phyloP scores from a whole-genome alignment of 2,797 vertebrate genomes.

The Erpetoichthys calabaricus region DNA sequence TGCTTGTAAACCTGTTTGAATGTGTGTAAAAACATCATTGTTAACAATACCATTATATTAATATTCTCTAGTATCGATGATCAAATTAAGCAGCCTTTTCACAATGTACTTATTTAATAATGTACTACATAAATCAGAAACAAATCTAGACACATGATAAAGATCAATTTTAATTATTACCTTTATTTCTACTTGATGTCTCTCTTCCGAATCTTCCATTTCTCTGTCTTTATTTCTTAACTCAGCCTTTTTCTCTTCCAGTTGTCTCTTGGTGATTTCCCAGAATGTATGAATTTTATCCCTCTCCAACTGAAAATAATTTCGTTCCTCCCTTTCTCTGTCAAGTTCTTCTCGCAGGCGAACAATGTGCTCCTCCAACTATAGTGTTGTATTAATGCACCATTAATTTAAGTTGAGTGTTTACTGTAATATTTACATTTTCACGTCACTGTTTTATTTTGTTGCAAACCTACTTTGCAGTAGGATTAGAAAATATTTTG shows the following conservation, averaged over 20 bases:
- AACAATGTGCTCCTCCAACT: slow-evolving; percentile 61
- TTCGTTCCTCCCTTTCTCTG: slow-evolving; percentile 69
- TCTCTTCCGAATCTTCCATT: slow-evolving; percentile 67
- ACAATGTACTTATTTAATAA: too few relatives aligned
- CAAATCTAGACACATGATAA: too few relatives aligned
- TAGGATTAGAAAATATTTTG: too few relatives aligned
- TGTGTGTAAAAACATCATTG: too few relatives aligned
- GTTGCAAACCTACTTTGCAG: too few relatives aligned
- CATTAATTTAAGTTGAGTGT: too few relatives aligned
- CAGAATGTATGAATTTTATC: slow-evolving; percentile 65
- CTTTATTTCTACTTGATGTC: slow-evolving; percentile 79
- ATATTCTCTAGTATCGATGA: too few relatives aligned
- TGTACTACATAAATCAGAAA: too few relatives aligned
- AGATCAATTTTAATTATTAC: slow-evolving; percentile 32
- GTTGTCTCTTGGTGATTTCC: slow-evolving; percentile 56
- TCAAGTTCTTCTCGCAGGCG: slow-evolving; percentile 67
- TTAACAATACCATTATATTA: too few relatives aligned
- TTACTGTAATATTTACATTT: too few relatives aligned
- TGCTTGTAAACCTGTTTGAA: slow-evolving; percentile 74
- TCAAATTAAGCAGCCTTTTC: too few relatives aligned
- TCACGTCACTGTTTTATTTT: too few relatives aligned
- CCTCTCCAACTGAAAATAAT: slow-evolving; percentile 76
- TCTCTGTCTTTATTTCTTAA: slow-evolving; percentile 61
- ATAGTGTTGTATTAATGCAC: background rate
- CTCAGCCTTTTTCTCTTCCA: slow-evolving; percentile 62